Evolutionary conservation across 2,888 invertebrate genomes (phyloP).

Genomic region (Colletes collaris): DNA sequence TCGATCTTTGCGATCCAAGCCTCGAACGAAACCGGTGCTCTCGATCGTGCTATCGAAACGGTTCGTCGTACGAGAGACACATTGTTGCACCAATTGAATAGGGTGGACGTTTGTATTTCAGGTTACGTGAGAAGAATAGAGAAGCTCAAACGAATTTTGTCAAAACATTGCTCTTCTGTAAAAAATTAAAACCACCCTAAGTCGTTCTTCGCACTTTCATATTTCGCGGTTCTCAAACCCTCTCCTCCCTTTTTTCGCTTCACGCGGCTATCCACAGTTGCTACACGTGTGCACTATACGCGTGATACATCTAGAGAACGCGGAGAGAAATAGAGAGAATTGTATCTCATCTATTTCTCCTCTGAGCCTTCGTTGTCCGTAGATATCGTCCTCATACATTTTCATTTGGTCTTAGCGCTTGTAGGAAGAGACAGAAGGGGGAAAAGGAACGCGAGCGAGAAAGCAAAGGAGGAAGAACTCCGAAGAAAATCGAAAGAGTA

Average conservation of each 20-base stretch:
- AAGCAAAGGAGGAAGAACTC: constrained; percentile 8
- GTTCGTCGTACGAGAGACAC: too few species aligned
- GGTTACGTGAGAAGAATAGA: too few species aligned
- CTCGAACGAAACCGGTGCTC: too few species aligned
- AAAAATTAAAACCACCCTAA: too few species aligned
- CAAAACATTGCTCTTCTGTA: too few species aligned
- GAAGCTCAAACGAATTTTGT: too few species aligned
- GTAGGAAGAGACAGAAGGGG: constrained; percentile 37
- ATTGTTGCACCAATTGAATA: too few species aligned
- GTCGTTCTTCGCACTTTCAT: too few species aligned
- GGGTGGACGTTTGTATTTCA: too few species aligned
- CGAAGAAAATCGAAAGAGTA: not conserved
- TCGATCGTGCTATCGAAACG: too few species aligned
- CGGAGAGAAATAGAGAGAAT: constrained; percentile 55
- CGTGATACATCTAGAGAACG: constrained; percentile 57
- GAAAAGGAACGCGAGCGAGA: constrained; percentile 7
- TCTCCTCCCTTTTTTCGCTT: constrained; percentile 41
- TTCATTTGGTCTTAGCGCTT: constrained; percentile 65
- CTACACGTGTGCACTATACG: constrained; percentile 70
- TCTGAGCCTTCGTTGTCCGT: constrained; percentile 33
- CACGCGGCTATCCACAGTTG: constrained; percentile 62
- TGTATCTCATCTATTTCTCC: constrained; percentile 64
- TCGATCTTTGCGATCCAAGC: too few species aligned
- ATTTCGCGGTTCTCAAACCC: too few species aligned
- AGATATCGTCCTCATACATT: constrained; percentile 68